Base-by-base conservation (phyloP, 1,140 invertebrate species). In the Varroa destructor region DNA sequence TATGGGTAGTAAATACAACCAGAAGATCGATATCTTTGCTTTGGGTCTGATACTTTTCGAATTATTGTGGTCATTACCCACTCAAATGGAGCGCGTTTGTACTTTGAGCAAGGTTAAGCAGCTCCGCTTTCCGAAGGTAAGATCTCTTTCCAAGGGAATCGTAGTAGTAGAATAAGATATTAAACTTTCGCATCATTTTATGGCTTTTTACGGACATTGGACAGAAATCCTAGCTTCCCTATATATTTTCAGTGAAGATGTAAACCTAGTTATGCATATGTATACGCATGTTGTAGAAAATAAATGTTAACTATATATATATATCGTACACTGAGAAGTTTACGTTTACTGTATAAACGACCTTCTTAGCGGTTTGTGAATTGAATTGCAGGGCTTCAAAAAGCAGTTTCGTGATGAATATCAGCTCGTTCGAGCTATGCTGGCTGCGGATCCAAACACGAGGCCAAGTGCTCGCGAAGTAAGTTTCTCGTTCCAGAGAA, bases 11-110 rank as follows among this genome's bases (percentile, higher is more conserved):
- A 81, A 84, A 1, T 97, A 97, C 79, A 88, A 89, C 77, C 89
- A 90, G 77, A 97, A 97, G 82, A 92, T 97, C 51, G 95, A 98
- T 78, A 96, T 98, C 72, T 98, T 91, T 81, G 92, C 93, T 0
- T 80, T 97, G 72, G 95, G 94, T 0, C 82, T 98, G 61, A 94
- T 98, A 73, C 84, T 97, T 58, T 92, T 93, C 79, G 95, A 98
- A 80, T 80, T 98, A 56, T 81, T 95, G 36, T 86, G 87, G 72
- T 88, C 91, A 43, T 97, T 97, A 80, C 80, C 79, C 3, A 97
- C 95, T 0, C 87, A 91, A 79, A 90, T 93, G 85, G 93, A 97
- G 81, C 83, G 92, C 70, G 82, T 89, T 51, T 74, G 74, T 46
- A 67, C 61, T 1, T 8, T 67, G 61, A 67, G 40, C 12, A 37